Percentiles rank a stretch among this genome's conserved stretches.
phyloP scores from a whole-genome alignment of 2,888 invertebrate species.

The Oscheius onirici region DNA sequence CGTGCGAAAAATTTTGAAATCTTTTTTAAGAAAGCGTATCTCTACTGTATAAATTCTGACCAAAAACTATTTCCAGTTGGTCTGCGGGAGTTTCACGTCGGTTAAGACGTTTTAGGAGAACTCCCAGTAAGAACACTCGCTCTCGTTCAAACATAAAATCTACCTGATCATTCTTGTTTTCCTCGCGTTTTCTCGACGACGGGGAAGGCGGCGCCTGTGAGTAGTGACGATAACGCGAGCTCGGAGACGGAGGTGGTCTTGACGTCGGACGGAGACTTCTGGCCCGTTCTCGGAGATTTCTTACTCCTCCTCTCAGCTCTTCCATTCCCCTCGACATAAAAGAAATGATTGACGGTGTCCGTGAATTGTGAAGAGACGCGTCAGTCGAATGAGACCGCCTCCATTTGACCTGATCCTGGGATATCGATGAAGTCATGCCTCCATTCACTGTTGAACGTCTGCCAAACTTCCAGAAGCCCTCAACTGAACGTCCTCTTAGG shows the following conservation, averaged over 20 bases:
- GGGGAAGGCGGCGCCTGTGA: conserved; percentile 28
- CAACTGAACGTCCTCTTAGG: conserved; percentile 57
- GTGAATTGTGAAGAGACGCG: conserved; percentile 45
- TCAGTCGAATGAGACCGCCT: conserved; percentile 56
- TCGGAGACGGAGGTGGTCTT: conserved; percentile 45
- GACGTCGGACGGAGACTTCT: conserved; percentile 54
- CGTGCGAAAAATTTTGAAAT: too few relatives aligned
- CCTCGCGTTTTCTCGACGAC: conserved; percentile 8
- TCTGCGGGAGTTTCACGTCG: too few relatives aligned
- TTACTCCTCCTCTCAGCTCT: conserved; percentile 55
- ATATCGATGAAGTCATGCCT: conserved; percentile 32
- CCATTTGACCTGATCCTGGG: conserved; percentile 46
- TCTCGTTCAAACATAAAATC: conserved; percentile 1
- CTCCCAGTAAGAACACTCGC: too few relatives aligned
- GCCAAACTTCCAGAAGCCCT: conserved; percentile 56
- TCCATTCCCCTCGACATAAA: conserved; percentile 60
- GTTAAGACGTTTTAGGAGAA: too few relatives aligned
- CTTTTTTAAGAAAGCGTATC: too few relatives aligned
- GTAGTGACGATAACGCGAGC: conserved; percentile 28
- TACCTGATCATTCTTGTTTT: conserved; percentile 16
- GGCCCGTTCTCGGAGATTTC: conserved; percentile 44
- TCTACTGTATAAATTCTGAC: too few relatives aligned
- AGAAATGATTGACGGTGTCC: conserved; percentile 57
- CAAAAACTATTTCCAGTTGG: too few relatives aligned
- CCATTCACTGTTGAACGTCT: conserved; percentile 27